Percentiles rank a stretch among this genome's conserved stretches.
These are phyloP conservation scores for Quadriops clusia DNA, from an alignment of 2,888 invertebrate species.

Conservation along the genomic window DNA sequence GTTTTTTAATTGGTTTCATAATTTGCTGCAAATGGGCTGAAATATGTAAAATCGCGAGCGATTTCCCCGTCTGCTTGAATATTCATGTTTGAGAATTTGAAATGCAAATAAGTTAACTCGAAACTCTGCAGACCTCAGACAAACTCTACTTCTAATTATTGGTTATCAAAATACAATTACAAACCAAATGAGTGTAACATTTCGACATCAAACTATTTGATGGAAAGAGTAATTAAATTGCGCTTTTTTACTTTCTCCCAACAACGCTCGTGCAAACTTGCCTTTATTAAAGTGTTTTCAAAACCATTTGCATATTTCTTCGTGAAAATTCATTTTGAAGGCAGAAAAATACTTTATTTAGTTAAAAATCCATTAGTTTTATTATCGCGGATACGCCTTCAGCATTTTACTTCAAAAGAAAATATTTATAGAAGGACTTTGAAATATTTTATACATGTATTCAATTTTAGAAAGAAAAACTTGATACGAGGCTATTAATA, in stretches of 20 bases:
- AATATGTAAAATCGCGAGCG: constrained; percentile 30
- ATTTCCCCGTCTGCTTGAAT: constrained; percentile 26
- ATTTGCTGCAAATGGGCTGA: constrained; percentile 21
- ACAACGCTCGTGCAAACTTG: background rate
- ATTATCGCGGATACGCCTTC: constrained; percentile 6
- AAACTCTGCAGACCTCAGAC: constrained; percentile 19
- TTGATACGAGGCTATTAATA: no score
- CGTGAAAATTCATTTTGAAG: constrained; percentile 2
- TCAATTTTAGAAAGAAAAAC: no score
- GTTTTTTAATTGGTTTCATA: constrained; percentile 18
- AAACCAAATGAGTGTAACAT: background rate
- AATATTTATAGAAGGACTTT: no score
- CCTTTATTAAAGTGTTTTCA: constrained; percentile 1
- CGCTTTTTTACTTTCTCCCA: constrained; percentile 7
- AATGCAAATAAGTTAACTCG: constrained; percentile 25
- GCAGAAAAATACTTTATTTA: constrained; percentile 4
- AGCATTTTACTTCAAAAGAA: constrained; percentile 13
- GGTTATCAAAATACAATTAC: constrained; percentile 30
- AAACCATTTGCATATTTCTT: constrained; percentile 2
- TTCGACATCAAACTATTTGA: background rate
- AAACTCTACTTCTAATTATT: constrained; percentile 25
- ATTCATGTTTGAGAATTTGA: constrained; percentile 27
- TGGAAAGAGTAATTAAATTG: constrained; percentile 5
- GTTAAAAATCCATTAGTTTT: constrained; percentile 11
- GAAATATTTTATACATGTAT: no score